phyloP scores from a whole-genome alignment of 2,888 invertebrate species.

The Parasteatoda lunata region DNA sequence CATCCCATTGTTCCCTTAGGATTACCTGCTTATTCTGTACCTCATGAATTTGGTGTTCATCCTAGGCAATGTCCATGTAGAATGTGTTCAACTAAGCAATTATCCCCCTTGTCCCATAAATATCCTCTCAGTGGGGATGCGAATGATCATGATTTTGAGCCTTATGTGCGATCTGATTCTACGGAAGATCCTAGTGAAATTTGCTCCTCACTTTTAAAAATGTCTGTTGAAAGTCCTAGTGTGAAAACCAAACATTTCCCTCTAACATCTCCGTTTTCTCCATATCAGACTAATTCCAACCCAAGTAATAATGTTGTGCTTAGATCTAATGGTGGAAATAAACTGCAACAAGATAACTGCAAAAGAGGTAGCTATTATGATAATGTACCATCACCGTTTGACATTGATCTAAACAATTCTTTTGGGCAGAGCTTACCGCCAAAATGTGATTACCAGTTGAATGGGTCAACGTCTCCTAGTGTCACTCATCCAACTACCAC shows the following conservation, averaged over 20 bases:
- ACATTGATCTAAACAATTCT: conserved; percentile 24
- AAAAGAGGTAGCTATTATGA: conserved; percentile 69
- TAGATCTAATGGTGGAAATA: conserved; percentile 24
- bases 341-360: conserved; percentile 21
- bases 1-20: conserved; percentile 45
- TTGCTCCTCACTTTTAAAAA: conserved; percentile 45
- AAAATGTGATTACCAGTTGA: conserved; percentile 51
- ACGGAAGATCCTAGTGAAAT: conserved; percentile 46
- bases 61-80: conserved; percentile 52
- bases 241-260: conserved; percentile 58
- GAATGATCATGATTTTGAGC: conserved; percentile 28
- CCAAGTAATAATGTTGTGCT: conserved; percentile 38
- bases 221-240: conserved; percentile 39
- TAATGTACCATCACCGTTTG: conserved; percentile 61
- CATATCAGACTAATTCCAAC: conserved; percentile 28
- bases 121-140: conserved; percentile 28
- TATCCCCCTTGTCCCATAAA: conserved; percentile 46
- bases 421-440: conserved; percentile 59
- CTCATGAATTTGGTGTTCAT: conserved; percentile 47
- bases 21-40: conserved; percentile 39
- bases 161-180: conserved; percentile 11
- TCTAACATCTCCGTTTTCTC: conserved; percentile 21
- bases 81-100: conserved; percentile 52
- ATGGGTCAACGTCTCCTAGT: conserved; percentile 30
- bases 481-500: conserved; percentile 26